Percentiles rank a stretch among this genome's conserved stretches.
These are phyloP conservation scores for Acronicta psi DNA, from an alignment of 2,888 invertebrate species.

Conservation along the genomic window DNA sequence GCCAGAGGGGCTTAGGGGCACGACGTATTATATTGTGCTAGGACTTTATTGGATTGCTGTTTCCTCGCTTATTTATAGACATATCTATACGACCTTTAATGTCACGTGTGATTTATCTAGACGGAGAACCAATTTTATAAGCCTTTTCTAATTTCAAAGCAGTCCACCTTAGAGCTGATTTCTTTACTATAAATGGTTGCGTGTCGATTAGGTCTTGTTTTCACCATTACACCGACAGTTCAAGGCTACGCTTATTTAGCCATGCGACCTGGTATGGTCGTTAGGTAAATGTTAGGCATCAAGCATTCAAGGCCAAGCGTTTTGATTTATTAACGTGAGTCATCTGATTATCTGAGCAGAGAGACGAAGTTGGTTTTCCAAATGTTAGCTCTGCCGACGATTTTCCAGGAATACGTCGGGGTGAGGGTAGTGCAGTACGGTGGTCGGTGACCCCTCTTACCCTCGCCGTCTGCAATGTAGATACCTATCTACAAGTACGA, in stretches of 20 bases:
- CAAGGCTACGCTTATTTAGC: constrained; percentile 54
- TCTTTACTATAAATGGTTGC: constrained; percentile 46
- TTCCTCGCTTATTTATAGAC: constrained; percentile 42
- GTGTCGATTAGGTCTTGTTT: constrained; percentile 51
- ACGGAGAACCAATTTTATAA: constrained; percentile 32
- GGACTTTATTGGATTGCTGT: constrained; percentile 55
- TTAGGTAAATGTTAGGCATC: constrained; percentile 41
- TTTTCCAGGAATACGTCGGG: constrained; percentile 61
- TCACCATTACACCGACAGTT: constrained; percentile 44
- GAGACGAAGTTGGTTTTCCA: constrained; percentile 42
- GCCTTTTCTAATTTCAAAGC: constrained; percentile 37
- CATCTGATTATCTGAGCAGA: constrained; percentile 41
- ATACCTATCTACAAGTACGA: constrained; percentile 32
- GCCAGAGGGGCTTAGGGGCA: constrained; percentile 57
- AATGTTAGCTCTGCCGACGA: constrained; percentile 52
- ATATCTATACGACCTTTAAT: constrained; percentile 42
- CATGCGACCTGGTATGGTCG: constrained; percentile 43
- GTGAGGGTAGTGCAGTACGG: constrained; percentile 53
- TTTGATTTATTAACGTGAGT: constrained; percentile 51
- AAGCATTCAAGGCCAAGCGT: constrained; percentile 43
- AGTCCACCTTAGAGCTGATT: constrained; percentile 43
- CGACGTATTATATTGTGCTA: constrained; percentile 31
- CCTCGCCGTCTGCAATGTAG: constrained; percentile 58
- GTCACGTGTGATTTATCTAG: constrained; percentile 29
- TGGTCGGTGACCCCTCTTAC: constrained; percentile 61